These are phyloP conservation scores for Drosophila bipectinata DNA, from an alignment of 1,140 invertebrate genomes.

Conservation along the genomic window DNA sequence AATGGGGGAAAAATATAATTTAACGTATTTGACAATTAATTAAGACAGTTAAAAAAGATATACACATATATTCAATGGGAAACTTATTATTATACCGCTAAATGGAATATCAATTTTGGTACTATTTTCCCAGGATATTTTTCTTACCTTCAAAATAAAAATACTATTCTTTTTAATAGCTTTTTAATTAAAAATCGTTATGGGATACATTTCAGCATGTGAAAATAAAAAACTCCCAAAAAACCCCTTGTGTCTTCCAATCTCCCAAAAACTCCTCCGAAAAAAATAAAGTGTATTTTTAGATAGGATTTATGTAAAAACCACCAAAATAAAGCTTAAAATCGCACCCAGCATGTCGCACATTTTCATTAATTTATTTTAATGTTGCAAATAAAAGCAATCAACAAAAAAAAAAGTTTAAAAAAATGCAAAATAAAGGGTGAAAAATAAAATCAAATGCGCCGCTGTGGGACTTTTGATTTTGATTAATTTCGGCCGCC, in stretches of 20 bases:
- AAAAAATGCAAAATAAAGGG: conserved; percentile 17
- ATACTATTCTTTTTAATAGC: background rate
- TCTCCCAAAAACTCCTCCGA: background rate
- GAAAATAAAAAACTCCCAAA: too few relatives aligned
- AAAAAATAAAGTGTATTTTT: background rate
- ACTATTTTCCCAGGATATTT: background rate
- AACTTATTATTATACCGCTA: too few relatives aligned
- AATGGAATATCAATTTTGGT: too few relatives aligned
- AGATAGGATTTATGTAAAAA: conserved; percentile 12
- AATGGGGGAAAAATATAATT: too few relatives aligned
- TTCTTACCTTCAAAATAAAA: background rate
- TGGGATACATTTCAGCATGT: too few relatives aligned
- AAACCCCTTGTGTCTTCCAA: background rate
- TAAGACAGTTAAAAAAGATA: too few relatives aligned
- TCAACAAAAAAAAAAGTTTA: background rate
- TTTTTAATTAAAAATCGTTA: background rate
- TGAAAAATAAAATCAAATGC: conserved; percentile 52
- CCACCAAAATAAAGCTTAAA: background rate
- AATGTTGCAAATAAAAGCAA: conserved; percentile 40
- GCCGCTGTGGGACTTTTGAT: conserved; percentile 40
- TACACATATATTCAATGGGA: too few relatives aligned
- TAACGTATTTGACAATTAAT: too few relatives aligned
- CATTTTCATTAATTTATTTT: conserved; percentile 68
- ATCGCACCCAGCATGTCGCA: conserved; percentile 54
- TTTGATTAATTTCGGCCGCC: conserved; percentile 46